Conservation (phyloP, 2,797 vertebrate genomes). For the Lithobates pipiens region DNA sequence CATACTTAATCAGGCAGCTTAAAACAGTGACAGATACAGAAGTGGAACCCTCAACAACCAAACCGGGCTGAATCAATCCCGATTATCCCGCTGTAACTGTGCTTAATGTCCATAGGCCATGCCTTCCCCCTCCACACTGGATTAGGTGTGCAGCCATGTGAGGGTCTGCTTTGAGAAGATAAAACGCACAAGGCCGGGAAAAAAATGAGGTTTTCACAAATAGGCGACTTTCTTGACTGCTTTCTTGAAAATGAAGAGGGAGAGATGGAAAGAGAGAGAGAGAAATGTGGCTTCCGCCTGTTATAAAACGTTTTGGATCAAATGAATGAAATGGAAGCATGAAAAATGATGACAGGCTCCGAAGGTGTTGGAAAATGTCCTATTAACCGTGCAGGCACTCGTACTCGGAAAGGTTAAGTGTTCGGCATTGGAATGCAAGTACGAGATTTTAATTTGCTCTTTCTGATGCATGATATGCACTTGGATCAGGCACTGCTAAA, state of each 20-base stretch:
- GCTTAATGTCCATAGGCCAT: slow-evolving; percentile 51
- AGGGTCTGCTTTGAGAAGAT: slow-evolving; percentile 66
- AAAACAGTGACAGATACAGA: slow-evolving; percentile 45
- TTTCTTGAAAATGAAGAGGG: slow-evolving; percentile 59
- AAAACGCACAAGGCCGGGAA: slow-evolving; percentile 64
- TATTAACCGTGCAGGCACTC: slow-evolving; percentile 43
- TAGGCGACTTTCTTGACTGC: slow-evolving; percentile 66
- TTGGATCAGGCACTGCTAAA: neutral
- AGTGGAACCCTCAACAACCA: slow-evolving; percentile 56
- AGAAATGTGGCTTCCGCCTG: slow-evolving; percentile 55
- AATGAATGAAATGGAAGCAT: slow-evolving; percentile 71
- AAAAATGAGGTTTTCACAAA: slow-evolving; percentile 63
- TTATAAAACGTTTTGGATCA: slow-evolving; percentile 69
- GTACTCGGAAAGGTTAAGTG: slow-evolving; percentile 45
- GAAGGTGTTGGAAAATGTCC: slow-evolving; percentile 40
- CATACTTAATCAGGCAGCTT: slow-evolving; percentile 21
- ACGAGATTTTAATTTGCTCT: slow-evolving; percentile 21
- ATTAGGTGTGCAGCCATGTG: slow-evolving; percentile 58
- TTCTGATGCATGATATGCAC: neutral
- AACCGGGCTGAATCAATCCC: slow-evolving; percentile 60
- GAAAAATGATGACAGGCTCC: slow-evolving; percentile 74
- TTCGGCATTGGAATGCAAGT: neutral
- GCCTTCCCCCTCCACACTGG: slow-evolving; percentile 55
- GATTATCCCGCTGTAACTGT: slow-evolving; percentile 55
- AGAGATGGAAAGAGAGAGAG: neutral